Conservation (phyloP, 2,797 vertebrate genomes). For the Miichthys miiuy region DNA sequence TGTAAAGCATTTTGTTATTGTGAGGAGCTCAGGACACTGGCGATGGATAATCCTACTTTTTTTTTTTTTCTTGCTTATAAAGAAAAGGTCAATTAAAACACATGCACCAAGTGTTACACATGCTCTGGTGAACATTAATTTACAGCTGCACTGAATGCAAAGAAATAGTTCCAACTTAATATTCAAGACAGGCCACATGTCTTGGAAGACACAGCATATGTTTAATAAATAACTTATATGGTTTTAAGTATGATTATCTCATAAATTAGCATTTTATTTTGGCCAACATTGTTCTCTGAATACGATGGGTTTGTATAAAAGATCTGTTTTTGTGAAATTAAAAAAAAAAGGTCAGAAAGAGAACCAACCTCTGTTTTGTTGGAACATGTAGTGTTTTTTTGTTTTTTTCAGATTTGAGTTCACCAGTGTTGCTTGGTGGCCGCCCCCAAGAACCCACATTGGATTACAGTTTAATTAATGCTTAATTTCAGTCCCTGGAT, state of each 20-base stretch:
- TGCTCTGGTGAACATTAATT: conserved; percentile 21
- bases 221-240: conserved; percentile 36
- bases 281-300: conserved; percentile 6
- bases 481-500: conserved; percentile 46
- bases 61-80: conserved; percentile 36
- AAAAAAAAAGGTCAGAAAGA: conserved; percentile 20
- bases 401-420: not conserved
- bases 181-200: conserved; percentile 21
- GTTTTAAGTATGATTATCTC: conserved; percentile 40
- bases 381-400: conserved; percentile 3
- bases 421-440: conserved; percentile 28
- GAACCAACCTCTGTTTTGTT: conserved; percentile 21
- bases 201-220: conserved; percentile 2
- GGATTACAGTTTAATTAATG: conserved; percentile 51
- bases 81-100: conserved; percentile 65
- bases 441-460: conserved; percentile 16
- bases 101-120: conserved; percentile 40
- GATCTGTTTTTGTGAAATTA: conserved; percentile 43
- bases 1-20: conserved; percentile 20
- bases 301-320: conserved; percentile 42
- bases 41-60: conserved; percentile 40
- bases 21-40: conserved; percentile 49
- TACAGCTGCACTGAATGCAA: conserved; percentile 66
- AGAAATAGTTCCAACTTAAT: conserved; percentile 27
- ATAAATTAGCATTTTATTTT: conserved; percentile 45